These are phyloP conservation scores for Osmoderma eremita DNA, from an alignment of 2,888 invertebrate genomes.

Conservation along the genomic window DNA sequence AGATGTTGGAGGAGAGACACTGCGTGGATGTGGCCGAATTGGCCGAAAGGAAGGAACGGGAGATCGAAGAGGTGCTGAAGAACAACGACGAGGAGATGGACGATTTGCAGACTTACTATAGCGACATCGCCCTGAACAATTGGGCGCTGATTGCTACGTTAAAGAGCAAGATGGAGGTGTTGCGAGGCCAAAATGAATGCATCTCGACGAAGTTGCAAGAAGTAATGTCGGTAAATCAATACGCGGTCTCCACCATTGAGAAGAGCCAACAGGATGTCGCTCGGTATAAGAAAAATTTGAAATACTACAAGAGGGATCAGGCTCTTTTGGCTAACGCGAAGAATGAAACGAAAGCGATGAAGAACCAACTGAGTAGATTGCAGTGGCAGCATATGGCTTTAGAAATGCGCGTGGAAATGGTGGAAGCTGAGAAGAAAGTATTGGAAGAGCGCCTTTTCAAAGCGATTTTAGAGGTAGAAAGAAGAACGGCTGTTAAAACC, in stretches of 20 bases:
- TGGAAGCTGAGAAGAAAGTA: constrained; percentile 9
- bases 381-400: neutral
- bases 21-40: no score
- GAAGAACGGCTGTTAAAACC: neutral
- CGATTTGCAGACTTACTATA: neutral
- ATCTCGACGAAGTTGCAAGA: neutral
- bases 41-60: neutral
- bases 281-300: neutral
- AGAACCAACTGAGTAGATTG: neutral
- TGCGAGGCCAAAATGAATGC: constrained; percentile 6
- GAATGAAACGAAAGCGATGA: neutral
- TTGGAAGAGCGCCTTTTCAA: neutral
- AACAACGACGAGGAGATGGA: neutral
- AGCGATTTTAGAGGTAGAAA: neutral
- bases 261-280: neutral
- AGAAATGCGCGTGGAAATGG: neutral
- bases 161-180: neutral
- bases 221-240: no score
- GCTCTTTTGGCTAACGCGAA: neutral
- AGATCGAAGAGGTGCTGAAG: neutral
- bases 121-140: constrained; percentile 9
- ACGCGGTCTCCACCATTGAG: no score
- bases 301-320: neutral
- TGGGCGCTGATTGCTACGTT: neutral
- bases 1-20: neutral